A percentile compares a stretch with the other conserved stretches of the same genome.
Evolutionary conservation across 1,140 invertebrate species (phyloP).

Genomic region (Myzus persicae): DNA sequence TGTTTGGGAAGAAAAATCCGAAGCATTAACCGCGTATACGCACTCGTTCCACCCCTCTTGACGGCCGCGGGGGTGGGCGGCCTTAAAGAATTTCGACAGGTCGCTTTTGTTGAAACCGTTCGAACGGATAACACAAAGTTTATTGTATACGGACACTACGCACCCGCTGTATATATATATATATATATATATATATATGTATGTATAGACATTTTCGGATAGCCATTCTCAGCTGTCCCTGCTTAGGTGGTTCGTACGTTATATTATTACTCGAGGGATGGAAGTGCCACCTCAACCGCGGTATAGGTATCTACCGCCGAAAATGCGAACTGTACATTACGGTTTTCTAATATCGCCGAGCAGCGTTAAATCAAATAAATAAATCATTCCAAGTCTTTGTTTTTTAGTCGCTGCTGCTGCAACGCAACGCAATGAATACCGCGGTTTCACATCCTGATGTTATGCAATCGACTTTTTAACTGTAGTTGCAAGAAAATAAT

Average conservation of each 20-base stretch:
- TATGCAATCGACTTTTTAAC: not conserved
- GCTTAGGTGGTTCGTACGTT: not conserved
- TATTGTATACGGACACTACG: not conserved
- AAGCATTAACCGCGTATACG: not conserved
- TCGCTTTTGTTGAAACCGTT: not conserved
- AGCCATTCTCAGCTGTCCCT: not conserved
- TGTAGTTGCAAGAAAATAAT: not conserved
- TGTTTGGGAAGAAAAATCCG: not conserved
- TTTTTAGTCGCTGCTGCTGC: not conserved
- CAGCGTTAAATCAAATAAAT: not conserved
- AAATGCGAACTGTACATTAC: not conserved
- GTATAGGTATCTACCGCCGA: not conserved
- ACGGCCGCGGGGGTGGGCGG: not conserved
- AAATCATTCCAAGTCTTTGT: not conserved
- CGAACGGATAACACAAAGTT: not conserved
- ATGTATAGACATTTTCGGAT: not conserved
- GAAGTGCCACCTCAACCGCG: not conserved
- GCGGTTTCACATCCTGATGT: not conserved
- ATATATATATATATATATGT: too few species aligned
- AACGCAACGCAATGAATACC: not conserved
- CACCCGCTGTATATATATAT: too few species aligned
- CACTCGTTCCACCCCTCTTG: not conserved
- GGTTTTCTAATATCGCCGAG: not conserved
- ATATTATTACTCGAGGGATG: not conserved
- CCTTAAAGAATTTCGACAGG: not conserved